Conservation (phyloP, 2,113 vertebrate species). For the Petrocephalus microphthalmus region DNA sequence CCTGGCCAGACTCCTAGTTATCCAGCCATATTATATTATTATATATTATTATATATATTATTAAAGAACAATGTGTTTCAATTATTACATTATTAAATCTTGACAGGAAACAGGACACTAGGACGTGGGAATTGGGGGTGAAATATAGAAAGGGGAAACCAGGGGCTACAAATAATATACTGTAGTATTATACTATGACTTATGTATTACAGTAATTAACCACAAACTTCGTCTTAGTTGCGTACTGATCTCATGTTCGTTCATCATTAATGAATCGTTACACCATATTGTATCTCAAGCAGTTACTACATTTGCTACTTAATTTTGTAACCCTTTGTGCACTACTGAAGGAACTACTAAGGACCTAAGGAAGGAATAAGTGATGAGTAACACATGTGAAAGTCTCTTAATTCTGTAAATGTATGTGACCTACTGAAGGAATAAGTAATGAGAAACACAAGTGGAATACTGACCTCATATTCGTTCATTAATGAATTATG, state of each 20-base stretch:
- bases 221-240: not conserved
- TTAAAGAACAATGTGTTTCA: not conserved
- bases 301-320: not conserved
- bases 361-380: no score
- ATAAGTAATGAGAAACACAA: not conserved
- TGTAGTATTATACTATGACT: not conserved
- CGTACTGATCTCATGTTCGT: not conserved
- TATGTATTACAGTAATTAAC: not conserved
- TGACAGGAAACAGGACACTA: not conserved
- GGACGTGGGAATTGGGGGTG: not conserved
- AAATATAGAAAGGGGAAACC: not conserved
- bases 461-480: not conserved
- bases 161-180: not conserved
- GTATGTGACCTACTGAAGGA: not conserved
- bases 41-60: no score
- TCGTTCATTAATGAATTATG: not conserved
- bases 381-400: no score
- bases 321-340: no score
- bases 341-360: no score
- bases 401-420: not conserved
- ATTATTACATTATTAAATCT: not conserved
- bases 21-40: not conserved
- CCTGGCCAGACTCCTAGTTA: not conserved
- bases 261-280: not conserved
- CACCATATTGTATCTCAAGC: not conserved